Percentiles rank a stretch among this genome's conserved stretches.
Conservation (phyloP, 2,888 invertebrate species). For the Leptinotarsa peninsularis region DNA sequence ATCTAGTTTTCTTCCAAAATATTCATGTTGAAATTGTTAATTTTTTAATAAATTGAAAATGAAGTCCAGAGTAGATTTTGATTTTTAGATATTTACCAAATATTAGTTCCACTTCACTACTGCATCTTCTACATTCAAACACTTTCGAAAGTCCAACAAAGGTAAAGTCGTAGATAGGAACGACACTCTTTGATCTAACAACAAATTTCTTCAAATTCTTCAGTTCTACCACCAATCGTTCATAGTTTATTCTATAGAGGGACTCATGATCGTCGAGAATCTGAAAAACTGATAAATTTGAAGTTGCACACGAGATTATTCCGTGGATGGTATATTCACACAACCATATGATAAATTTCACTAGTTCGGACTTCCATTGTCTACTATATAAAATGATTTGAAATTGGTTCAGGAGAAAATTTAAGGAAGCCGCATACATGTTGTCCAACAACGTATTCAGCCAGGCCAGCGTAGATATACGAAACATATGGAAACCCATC, state of each 20-base stretch:
- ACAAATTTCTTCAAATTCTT: conserved; percentile 48
- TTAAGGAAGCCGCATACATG: too few species aligned
- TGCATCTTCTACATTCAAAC: conserved; percentile 44
- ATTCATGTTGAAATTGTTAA: too few species aligned
- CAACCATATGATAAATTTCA: too few species aligned
- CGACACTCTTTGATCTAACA: conserved; percentile 46
- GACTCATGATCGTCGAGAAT: conserved; percentile 34
- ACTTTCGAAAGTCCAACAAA: conserved; percentile 45
- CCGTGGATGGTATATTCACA: too few species aligned
- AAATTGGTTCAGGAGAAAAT: too few species aligned
- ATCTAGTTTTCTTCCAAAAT: too few species aligned
- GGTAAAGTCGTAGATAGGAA: conserved; percentile 47
- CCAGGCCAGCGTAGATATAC: too few species aligned
- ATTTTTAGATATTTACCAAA: conserved; percentile 25
- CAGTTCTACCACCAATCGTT: conserved; percentile 41
- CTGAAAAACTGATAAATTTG: conserved; percentile 24
- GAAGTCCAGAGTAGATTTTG: neutral
- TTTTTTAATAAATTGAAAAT: neutral
- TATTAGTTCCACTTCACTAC: conserved; percentile 34
- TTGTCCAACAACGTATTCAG: too few species aligned
- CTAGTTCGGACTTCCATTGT: too few species aligned
- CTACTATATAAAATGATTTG: too few species aligned
- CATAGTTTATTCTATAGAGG: conserved; percentile 36
- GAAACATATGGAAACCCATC: too few species aligned
- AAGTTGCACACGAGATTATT: too few species aligned